Evolutionary conservation across 1,140 invertebrate species (phyloP).

Genomic region (Zaprionus taronus): DNA sequence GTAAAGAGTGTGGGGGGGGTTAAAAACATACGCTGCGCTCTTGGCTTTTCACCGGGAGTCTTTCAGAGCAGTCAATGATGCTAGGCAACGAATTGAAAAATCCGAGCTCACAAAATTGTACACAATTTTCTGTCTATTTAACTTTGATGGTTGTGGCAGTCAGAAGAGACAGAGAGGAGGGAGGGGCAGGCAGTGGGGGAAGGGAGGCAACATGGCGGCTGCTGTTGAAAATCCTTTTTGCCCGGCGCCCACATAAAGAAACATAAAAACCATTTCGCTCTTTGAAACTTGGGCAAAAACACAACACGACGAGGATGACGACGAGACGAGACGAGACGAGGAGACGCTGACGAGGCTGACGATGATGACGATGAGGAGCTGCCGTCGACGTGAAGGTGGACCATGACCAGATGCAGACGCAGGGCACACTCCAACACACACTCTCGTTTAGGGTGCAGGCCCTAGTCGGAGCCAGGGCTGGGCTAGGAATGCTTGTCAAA

Average conservation of each 20-base stretch:
- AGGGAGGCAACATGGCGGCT: constrained; percentile 37
- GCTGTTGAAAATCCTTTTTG: constrained; percentile 62
- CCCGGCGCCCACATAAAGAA: constrained; percentile 74
- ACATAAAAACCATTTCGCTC: constrained; percentile 77
- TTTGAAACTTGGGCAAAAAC: constrained; percentile 63
- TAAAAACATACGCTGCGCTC: constrained; percentile 26
- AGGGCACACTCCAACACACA: too few species aligned
- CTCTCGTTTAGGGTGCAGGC: constrained; percentile 8
- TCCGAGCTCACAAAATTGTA: constrained; percentile 72
- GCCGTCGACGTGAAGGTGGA: constrained; percentile 34
- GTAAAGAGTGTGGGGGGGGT: neutral
- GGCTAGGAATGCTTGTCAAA: constrained; percentile 67
- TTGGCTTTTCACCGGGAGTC: constrained; percentile 40
- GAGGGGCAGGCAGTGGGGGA: neutral
- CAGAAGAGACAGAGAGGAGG: constrained; percentile 5
- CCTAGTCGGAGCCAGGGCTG: constrained; percentile 7
- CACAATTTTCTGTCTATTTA: constrained; percentile 79
- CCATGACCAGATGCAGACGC: constrained; percentile 1
- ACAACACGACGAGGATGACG: constrained; percentile 33
- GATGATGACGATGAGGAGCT: neutral
- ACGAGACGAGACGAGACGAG: constrained; percentile 25
- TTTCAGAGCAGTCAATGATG: constrained; percentile 57
- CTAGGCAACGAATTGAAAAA: constrained; percentile 64
- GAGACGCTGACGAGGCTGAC: constrained; percentile 1
- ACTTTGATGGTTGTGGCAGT: constrained; percentile 68